Evolutionary conservation across 1,140 invertebrate genomes (phyloP).

Genomic region (Paralvinella palmiformis): DNA sequence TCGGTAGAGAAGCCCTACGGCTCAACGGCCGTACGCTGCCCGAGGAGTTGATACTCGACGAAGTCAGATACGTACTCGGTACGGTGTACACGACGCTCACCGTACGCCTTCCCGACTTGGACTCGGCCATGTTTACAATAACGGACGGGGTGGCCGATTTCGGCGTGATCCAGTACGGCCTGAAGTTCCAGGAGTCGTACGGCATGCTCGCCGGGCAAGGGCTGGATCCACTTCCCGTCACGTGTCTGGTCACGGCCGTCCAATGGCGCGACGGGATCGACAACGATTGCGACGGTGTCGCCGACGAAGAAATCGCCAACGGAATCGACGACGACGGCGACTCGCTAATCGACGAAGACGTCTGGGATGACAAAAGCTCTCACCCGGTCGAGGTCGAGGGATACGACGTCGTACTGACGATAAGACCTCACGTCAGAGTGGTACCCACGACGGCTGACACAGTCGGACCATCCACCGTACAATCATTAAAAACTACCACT

Average conservation of each 20-base stretch:
- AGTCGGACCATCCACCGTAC: too few species aligned
- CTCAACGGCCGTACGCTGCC: neutral
- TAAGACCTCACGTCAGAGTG: too few species aligned
- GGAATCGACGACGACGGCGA: conserved; percentile 20
- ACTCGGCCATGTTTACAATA: neutral
- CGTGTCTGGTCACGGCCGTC: too few species aligned
- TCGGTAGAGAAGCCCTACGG: neutral
- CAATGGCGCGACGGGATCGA: conserved; percentile 19
- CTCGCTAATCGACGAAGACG: conserved; percentile 16
- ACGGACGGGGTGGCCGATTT: neutral
- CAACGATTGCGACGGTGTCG: conserved; percentile 19
- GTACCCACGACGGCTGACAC: too few species aligned
- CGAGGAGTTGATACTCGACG: too few species aligned
- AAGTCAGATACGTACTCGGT: neutral
- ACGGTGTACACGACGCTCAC: neutral
- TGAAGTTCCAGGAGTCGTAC: conserved; percentile 3
- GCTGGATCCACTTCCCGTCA: too few species aligned
- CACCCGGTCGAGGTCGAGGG: too few species aligned
- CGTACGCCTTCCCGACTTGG: neutral
- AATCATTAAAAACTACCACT: too few species aligned
- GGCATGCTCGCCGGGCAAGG: too few species aligned
- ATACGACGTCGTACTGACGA: too few species aligned
- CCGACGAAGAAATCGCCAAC: conserved; percentile 17
- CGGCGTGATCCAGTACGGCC: neutral
- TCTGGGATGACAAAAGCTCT: too few species aligned